Base-by-base conservation (phyloP, 1,140 invertebrate species). In the Trypoxylus dichotomus region DNA sequence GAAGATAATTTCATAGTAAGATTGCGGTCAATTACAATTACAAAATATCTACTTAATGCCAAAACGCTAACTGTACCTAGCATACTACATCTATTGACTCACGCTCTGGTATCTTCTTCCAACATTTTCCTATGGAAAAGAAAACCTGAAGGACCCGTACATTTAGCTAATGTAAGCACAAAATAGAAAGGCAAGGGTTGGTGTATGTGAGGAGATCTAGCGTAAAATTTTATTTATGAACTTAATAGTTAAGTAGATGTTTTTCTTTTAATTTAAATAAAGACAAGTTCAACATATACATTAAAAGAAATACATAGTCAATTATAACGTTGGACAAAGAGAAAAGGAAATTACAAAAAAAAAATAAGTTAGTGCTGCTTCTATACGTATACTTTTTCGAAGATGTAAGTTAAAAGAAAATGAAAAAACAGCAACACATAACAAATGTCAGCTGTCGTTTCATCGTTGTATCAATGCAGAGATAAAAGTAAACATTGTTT, bases 221-320 rank as follows among this genome's bases (percentile, higher is more conserved):
- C 60, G 60, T 68, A 68, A 68, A 68, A 68, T 68, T 68, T 68
- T 68, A 68, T 68, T 68, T 68, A 68, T 68, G 60, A 68, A 68
- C 60, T 68, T 68, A 68, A 68, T 68, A 68, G 60, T 29, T 68
- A 68, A 68, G 60, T 68, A 68, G 60, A 68, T 68, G 19, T 68
- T 68, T 58, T 58, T 21, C 21, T 58, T 58, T 68, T 68, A 68
- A 68, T 68, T 68, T 68, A 68, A 68, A 68, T 24, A 15, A 68
- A 68, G 11, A 24, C 13, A 68, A 68, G 27, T 27, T 24, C 7
- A 68, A 27, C 8, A 68, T 15, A 68, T 68, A 29, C 13, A 24
- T 68, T 27, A 68, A 25, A 29, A 15, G 24, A 68, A 60, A 27
- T 68, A 68, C 60, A 68, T 68, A 68, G 60, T 68, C 60, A 68